These are phyloP conservation scores for Athrips mouffetella DNA, from an alignment of 2,888 invertebrate genomes.

Conservation along the genomic window DNA sequence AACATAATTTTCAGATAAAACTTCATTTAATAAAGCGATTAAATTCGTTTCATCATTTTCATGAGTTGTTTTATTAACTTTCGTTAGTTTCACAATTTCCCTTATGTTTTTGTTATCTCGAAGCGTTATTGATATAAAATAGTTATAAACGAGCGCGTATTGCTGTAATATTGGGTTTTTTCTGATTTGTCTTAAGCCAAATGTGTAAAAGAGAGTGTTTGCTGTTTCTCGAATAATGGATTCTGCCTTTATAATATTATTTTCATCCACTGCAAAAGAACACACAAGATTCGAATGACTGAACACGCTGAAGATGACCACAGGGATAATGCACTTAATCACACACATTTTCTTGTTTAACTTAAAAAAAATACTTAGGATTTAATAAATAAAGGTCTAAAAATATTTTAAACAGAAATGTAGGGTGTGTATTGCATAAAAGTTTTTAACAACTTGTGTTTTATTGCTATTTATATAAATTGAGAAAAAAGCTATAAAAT, in stretches of 20 bases:
- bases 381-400: not conserved
- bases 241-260: conserved; percentile 26
- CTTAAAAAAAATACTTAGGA: no score
- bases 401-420: not conserved
- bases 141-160: not conserved
- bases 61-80: conserved; percentile 20
- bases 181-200: not conserved
- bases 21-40: conserved; percentile 7
- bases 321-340: not conserved
- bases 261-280: conserved; percentile 23
- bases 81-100: conserved; percentile 8
- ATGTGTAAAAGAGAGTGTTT: not conserved
- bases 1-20: not conserved
- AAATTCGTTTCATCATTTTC: conserved; percentile 27
- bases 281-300: not conserved
- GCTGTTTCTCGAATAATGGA: conserved; percentile 22
- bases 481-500: no score
- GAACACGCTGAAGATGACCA: not conserved
- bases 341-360: not conserved
- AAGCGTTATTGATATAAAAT: not conserved
- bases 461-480: no score
- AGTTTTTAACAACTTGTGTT: no score
- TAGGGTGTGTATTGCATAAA: no score
- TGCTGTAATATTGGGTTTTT: conserved; percentile 16
- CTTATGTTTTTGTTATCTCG: conserved; percentile 1